A percentile compares a stretch with the other conserved stretches of the same genome.
Evolutionary conservation across 2,797 vertebrate species (phyloP).

Genomic region (Craterocephalus amniculus): DNA sequence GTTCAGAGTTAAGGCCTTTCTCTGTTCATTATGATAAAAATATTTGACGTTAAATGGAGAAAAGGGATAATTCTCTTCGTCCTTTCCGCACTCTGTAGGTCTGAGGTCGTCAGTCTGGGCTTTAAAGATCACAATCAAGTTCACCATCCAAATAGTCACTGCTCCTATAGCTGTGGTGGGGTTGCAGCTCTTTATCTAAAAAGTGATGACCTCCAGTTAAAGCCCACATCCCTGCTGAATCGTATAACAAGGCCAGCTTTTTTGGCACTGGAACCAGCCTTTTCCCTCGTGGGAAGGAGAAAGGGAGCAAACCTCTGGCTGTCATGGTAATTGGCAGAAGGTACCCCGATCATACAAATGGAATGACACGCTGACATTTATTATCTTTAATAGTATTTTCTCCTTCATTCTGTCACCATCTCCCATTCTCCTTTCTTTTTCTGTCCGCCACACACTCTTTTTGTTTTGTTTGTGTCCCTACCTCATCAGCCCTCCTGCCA

Average conservation of each 20-base stretch:
- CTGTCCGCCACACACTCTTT: constrained; percentile 14
- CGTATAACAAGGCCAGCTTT: constrained; percentile 67
- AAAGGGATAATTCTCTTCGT: constrained; percentile 3
- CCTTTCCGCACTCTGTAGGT: constrained; percentile 17
- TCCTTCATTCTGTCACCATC: constrained; percentile 61
- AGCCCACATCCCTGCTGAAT: constrained; percentile 43
- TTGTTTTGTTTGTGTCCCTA: constrained; percentile 55
- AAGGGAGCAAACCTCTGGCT: constrained; percentile 64
- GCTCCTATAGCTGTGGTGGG: constrained; percentile 30
- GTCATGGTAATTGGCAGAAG: constrained; percentile 79
- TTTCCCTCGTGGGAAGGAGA: constrained; percentile 60
- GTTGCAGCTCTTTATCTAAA: constrained; percentile 51
- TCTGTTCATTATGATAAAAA: constrained; percentile 27
- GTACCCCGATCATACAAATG: constrained; percentile 73
- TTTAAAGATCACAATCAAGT: constrained; percentile 27
- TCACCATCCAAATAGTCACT: constrained; percentile 31
- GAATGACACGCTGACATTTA: constrained; percentile 76
- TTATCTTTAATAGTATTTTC: constrained; percentile 75
- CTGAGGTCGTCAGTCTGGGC: constrained; percentile 11
- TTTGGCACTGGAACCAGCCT: constrained; percentile 54
- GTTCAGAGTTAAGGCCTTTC: constrained; percentile 26
- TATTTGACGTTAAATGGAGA: not conserved
- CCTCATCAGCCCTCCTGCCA: constrained; percentile 49
- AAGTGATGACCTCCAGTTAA: constrained; percentile 58
- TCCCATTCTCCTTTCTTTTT: constrained; percentile 11